Conservation (phyloP, 1,140 invertebrate species). For the Bombus superbus region DNA sequence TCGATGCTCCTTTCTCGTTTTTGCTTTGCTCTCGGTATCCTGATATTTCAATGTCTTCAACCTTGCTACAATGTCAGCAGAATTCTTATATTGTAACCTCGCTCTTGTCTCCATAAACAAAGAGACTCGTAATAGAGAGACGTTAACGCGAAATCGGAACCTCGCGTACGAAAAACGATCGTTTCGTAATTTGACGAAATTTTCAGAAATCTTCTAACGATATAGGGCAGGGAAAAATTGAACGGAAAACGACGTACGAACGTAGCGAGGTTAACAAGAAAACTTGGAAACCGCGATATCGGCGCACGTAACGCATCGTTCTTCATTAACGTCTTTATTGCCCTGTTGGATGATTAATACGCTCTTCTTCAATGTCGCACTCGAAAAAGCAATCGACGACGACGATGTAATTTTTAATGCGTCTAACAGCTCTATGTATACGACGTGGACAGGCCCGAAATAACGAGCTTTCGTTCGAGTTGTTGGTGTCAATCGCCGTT, state of each 20-base stretch:
- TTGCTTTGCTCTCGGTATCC: neutral
- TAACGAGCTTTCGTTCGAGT: slow-evolving; percentile 30
- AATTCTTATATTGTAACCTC: neutral
- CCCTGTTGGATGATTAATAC: neutral
- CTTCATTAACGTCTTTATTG: neutral
- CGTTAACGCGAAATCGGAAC: no score
- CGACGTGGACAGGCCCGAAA: slow-evolving; percentile 17
- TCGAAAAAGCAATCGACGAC: slow-evolving; percentile 11
- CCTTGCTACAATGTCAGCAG: neutral
- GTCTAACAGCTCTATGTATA: neutral
- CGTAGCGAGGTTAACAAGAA: neutral
- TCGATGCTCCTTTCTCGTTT: neutral
- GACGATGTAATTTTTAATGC: slow-evolving; percentile 26
- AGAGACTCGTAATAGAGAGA: neutral
- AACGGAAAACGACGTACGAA: neutral
- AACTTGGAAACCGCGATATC: neutral
- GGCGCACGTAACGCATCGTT: neutral
- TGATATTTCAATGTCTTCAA: neutral
- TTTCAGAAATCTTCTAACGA: no score
- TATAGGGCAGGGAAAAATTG: neutral
- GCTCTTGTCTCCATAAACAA: neutral
- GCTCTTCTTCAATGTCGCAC: slow-evolving; percentile 34
- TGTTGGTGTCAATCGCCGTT: slow-evolving; percentile 32
- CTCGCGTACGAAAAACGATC: no score
- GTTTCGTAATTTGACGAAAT: no score